Conservation (phyloP, 1,140 invertebrate genomes). For the Drosophila ananassae region DNA sequence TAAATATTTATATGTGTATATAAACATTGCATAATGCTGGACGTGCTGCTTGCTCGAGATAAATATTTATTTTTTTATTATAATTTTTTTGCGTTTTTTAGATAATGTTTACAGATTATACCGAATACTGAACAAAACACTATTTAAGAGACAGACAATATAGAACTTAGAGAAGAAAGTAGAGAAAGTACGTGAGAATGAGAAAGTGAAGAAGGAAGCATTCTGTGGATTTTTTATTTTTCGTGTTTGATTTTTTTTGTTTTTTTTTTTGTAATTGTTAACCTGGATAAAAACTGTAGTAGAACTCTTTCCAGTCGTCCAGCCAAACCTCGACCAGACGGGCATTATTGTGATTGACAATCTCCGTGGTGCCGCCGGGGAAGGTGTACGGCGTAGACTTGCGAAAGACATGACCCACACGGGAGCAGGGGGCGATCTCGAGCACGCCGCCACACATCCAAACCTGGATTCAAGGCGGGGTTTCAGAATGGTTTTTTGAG, state of each 20-base stretch:
- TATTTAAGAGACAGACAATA: constrained; percentile 60
- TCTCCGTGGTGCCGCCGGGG: constrained; percentile 98
- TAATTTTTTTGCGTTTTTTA: constrained; percentile 34
- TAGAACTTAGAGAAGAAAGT: constrained; percentile 43
- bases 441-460: constrained; percentile 98
- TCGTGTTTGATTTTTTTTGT: constrained; percentile 20
- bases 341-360: constrained; percentile 99
- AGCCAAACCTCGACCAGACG: constrained; percentile 98
- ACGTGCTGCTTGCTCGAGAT: constrained; percentile 64
- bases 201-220: constrained; percentile 58
- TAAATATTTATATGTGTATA: constrained; percentile 38
- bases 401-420: constrained; percentile 98
- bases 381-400: constrained; percentile 99
- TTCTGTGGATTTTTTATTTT: constrained; percentile 38
- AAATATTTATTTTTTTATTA: constrained; percentile 13
- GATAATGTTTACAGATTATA: constrained; percentile 43
- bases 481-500: constrained; percentile 1
- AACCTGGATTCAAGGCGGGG: constrained; percentile 86
- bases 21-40: constrained; percentile 73
- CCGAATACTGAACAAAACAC: constrained; percentile 65
- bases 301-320: constrained; percentile 99
- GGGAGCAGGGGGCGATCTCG: constrained; percentile 96
- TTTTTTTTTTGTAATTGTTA: constrained; percentile 59
- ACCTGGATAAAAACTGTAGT: constrained; percentile 99
- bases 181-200: constrained; percentile 44